A percentile compares a stretch with the other conserved stretches of the same genome.
Evolutionary conservation across 2,797 vertebrate genomes (phyloP).

Genomic region (Hydrocynus forskahlii): DNA sequence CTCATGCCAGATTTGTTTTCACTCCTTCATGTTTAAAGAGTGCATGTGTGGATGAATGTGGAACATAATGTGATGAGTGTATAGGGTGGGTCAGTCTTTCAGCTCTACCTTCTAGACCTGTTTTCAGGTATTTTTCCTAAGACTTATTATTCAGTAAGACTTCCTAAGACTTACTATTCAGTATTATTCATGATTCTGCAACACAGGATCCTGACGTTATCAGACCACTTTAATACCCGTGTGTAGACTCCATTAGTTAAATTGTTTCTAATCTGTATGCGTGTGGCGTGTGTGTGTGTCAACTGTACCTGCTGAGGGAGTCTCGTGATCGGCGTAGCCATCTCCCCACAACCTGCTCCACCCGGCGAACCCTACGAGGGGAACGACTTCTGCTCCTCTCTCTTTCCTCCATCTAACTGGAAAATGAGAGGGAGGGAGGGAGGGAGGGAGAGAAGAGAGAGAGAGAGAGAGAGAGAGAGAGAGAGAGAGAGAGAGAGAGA

Average conservation of each 20-base stretch:
- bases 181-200: no score
- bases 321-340: constrained; percentile 94
- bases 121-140: not conserved
- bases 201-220: no score
- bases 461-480: no score
- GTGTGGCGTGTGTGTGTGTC: constrained; percentile 11
- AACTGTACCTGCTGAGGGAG: constrained; percentile 84
- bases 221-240: no score
- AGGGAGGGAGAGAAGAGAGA: not conserved
- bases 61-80: not conserved
- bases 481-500: no score
- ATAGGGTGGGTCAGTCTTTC: not conserved
- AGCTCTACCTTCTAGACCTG: not conserved
- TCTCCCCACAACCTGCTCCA: constrained; percentile 96
- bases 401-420: constrained; percentile 91
- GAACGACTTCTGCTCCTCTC: constrained; percentile 88
- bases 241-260: no score
- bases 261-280: no score
- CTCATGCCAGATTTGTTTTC: constrained; percentile 3
- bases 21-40: not conserved
- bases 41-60: not conserved
- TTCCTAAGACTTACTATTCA: no score
- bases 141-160: no score
- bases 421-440: not conserved
- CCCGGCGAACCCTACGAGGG: constrained; percentile 86